Evolutionary conservation across 2,888 invertebrate species (phyloP).

Genomic region (Cosmia pyralina): DNA sequence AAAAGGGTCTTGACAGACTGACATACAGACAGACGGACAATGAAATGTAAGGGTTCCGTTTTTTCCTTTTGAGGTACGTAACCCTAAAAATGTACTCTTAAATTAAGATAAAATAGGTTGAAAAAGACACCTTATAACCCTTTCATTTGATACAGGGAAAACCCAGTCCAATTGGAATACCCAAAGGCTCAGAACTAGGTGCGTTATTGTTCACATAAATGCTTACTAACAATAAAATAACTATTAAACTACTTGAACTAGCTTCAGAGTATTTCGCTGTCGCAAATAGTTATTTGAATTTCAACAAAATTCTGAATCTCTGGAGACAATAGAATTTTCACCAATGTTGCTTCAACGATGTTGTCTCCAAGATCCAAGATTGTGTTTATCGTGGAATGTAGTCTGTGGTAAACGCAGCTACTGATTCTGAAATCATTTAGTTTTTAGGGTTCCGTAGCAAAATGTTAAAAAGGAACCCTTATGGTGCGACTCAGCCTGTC

Average conservation of each 20-base stretch:
- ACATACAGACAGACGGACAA: too few species aligned
- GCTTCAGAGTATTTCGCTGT: conserved; percentile 28
- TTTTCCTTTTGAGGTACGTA: too few species aligned
- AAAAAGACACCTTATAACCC: too few species aligned
- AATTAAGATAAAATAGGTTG: too few species aligned
- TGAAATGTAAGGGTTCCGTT: too few species aligned
- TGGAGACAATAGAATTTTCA: conserved; percentile 54
- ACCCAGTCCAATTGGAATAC: not conserved
- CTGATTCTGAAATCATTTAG: not conserved
- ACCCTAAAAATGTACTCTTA: too few species aligned
- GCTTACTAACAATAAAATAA: conserved; percentile 48
- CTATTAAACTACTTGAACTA: conserved; percentile 46
- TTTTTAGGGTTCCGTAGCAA: too few species aligned
- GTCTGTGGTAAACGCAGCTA: not conserved
- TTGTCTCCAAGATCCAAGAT: conserved; percentile 43
- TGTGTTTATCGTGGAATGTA: conserved; percentile 28
- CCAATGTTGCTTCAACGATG: conserved; percentile 34
- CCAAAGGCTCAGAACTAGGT: conserved; percentile 1
- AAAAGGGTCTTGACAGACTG: too few species aligned
- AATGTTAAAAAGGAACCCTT: too few species aligned
- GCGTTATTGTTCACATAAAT: conserved; percentile 33
- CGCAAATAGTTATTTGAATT: conserved; percentile 50
- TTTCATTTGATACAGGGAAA: too few species aligned
- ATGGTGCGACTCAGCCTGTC: too few species aligned
- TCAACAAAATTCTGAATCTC: conserved; percentile 42